A percentile compares a stretch with the other conserved stretches of the same genome.
These are phyloP conservation scores for Hymenopus coronatus DNA, from an alignment of 2,888 invertebrate species.

Conservation along the genomic window DNA sequence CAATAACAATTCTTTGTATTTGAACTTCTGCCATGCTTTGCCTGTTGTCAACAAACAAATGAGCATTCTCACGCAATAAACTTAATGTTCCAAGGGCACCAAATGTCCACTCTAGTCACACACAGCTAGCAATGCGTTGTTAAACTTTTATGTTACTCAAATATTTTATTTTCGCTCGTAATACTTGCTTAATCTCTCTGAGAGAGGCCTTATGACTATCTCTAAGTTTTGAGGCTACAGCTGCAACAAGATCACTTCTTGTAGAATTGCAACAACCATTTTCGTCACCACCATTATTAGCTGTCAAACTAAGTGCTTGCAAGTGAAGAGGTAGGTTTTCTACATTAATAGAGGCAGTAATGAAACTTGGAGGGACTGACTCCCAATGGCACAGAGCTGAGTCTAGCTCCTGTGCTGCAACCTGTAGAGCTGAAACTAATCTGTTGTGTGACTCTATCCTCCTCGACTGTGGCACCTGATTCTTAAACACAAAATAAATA, in stretches of 20 bases:
- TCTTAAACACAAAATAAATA: background rate
- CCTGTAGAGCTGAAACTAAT: conserved; percentile 9
- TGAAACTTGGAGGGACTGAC: background rate
- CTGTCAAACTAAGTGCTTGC: conserved; percentile 1
- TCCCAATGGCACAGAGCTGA: conserved; percentile 21
- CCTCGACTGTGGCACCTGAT: conserved; percentile 1
- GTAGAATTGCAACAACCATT: conserved; percentile 8
- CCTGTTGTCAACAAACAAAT: background rate
- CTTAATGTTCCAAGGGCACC: background rate
- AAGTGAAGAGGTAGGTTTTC: conserved; percentile 1
- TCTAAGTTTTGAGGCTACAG: conserved; percentile 43
- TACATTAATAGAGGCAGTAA: background rate
- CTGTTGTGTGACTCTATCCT: conserved; percentile 14
- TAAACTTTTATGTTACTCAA: conserved; percentile 40
- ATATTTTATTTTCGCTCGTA: conserved; percentile 57
- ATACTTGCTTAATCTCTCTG: conserved; percentile 52
- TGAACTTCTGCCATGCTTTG: background rate
- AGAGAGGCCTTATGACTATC: conserved; percentile 53
- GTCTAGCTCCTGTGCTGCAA: conserved; percentile 19
- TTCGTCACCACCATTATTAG: conserved; percentile 46
- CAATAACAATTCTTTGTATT: background rate
- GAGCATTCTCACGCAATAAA: background rate
- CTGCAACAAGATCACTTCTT: conserved; percentile 7
- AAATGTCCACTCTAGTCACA: background rate
- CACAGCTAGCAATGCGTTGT: background rate